Conservation (phyloP, 2,797 vertebrate species). For the Sebastes diploproa region DNA sequence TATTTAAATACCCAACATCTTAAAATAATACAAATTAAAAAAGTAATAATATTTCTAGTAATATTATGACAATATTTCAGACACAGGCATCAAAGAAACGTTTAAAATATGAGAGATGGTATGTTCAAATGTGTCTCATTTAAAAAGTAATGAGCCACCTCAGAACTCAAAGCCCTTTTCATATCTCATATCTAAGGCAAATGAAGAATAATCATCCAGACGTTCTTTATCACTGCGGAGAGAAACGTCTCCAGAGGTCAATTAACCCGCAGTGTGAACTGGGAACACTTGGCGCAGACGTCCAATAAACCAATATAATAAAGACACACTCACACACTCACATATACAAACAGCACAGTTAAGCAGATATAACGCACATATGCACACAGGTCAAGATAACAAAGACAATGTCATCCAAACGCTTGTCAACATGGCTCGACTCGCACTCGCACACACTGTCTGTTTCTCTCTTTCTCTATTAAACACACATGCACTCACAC, state of each 20-base stretch:
- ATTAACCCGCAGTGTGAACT: conserved; percentile 64
- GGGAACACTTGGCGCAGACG: conserved; percentile 9
- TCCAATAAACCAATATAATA: conserved; percentile 46
- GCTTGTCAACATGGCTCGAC: background rate
- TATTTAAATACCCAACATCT: background rate
- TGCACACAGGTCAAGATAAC: conserved; percentile 6
- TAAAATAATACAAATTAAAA: background rate
- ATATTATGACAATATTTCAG: background rate
- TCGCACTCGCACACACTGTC: background rate
- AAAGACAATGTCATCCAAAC: conserved; percentile 7
- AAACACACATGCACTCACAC: background rate
- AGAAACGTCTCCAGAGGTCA: conserved; percentile 63
- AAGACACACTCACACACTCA: background rate
- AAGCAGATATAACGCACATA: background rate
- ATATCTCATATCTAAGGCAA: conserved; percentile 45
- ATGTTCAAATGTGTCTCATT: conserved; percentile 25
- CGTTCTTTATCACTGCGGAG: conserved; percentile 53
- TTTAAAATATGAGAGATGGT: conserved; percentile 9
- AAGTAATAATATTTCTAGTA: background rate
- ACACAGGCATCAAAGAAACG: conserved; percentile 19
- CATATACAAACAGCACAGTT: background rate
- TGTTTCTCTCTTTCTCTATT: background rate
- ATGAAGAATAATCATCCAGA: conserved; percentile 50
- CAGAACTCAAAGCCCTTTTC: conserved; percentile 9
- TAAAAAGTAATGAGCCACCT: conserved; percentile 39